Percentiles rank a stretch among this genome's conserved stretches.
Conservation (phyloP, 2,797 vertebrate species). For the Loriculus beryllinus region DNA sequence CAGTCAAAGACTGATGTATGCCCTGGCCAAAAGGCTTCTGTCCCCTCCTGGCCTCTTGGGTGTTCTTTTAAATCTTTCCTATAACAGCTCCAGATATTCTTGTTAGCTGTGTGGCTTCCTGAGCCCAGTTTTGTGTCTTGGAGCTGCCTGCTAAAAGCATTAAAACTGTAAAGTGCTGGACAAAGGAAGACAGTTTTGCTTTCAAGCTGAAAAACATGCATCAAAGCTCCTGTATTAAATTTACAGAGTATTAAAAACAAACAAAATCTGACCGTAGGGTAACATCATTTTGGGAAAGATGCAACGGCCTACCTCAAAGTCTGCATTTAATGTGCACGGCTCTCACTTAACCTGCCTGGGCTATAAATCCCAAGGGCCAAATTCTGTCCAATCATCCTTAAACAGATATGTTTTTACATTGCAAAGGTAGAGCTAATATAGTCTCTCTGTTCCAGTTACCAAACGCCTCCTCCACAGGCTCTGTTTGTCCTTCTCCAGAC, state of each 20-base stretch:
- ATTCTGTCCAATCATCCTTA: background rate
- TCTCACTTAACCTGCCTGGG: slow-evolving; percentile 23
- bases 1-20: background rate
- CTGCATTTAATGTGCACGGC: slow-evolving; percentile 11
- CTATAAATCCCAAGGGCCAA: slow-evolving; percentile 20
- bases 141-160: slow-evolving; percentile 56
- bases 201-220: slow-evolving; percentile 61
- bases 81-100: background rate
- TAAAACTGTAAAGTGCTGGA: slow-evolving; percentile 44
- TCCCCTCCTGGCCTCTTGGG: background rate
- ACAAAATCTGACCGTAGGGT: slow-evolving; percentile 52
- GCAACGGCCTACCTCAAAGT: background rate
- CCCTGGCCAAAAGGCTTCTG: background rate
- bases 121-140: background rate
- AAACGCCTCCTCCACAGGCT: background rate
- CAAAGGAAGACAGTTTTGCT: slow-evolving; percentile 19
- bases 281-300: slow-evolving; percentile 47
- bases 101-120: background rate
- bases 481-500: background rate
- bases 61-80: slow-evolving; percentile 13
- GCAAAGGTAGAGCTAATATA: background rate
- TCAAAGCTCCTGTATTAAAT: slow-evolving; percentile 53
- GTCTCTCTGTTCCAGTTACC: background rate
- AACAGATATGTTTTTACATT: background rate
- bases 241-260: slow-evolving; percentile 51